Conservation (phyloP, 2,797 vertebrate genomes). For the Crocodylus rhombifer region DNA sequence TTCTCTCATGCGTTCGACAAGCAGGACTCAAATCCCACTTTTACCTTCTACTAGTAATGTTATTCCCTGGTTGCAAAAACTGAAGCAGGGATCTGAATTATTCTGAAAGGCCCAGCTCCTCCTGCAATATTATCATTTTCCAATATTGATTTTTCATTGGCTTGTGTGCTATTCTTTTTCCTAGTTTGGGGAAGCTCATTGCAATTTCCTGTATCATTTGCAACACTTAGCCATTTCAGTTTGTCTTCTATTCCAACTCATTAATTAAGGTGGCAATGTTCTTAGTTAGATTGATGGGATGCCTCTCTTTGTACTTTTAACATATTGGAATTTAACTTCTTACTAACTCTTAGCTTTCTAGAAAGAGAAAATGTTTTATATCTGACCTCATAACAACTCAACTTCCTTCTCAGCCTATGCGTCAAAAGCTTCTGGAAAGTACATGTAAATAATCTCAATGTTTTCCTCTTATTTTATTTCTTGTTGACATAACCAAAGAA, state of each 20-base stretch:
- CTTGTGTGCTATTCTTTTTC: fast-evolving
- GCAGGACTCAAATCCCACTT: no score
- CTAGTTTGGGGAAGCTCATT: neutral
- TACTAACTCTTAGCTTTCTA: neutral
- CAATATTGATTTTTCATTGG: neutral
- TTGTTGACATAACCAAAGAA: neutral
- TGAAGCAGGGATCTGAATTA: neutral
- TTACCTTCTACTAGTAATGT: neutral
- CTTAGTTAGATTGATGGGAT: neutral
- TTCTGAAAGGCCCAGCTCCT: neutral
- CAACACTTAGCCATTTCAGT: neutral
- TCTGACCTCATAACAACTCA: neutral
- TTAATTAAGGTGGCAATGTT: neutral
- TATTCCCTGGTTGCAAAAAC: neutral
- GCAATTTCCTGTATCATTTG: neutral
- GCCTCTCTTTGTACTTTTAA: neutral
- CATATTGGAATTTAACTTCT: neutral
- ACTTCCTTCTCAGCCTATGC: neutral
- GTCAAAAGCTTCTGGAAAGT: fast-evolving
- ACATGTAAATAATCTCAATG: neutral
- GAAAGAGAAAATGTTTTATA: fast-evolving
- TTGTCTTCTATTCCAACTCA: neutral
- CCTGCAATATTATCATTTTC: neutral
- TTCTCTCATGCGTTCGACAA: neutral
- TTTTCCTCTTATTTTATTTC: neutral